A percentile compares a stretch with the other conserved stretches of the same genome.
These are phyloP conservation scores for Oryzias curvinotus DNA, from an alignment of 2,113 vertebrate species.

Conservation along the genomic window DNA sequence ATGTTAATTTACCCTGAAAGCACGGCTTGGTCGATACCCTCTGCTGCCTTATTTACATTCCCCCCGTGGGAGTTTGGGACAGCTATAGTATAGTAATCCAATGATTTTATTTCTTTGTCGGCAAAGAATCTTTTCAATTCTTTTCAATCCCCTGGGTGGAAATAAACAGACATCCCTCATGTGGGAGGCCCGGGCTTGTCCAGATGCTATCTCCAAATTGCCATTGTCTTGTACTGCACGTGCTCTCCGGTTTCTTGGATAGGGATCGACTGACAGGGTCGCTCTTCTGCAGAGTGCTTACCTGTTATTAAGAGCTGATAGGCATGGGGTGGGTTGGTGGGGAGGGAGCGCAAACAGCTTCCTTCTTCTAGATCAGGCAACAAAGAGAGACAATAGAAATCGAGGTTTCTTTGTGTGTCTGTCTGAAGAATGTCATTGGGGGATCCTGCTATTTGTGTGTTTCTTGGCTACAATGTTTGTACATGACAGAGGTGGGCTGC, in stretches of 20 bases:
- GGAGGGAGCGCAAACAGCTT: too few species aligned
- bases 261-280: slow-evolving; percentile 28
- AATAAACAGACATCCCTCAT: slow-evolving; percentile 54
- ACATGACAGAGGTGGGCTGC: slow-evolving; percentile 12
- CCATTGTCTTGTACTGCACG: slow-evolving; percentile 43
- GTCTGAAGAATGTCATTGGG: slow-evolving; percentile 38
- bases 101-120: slow-evolving; percentile 29
- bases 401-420: slow-evolving; percentile 26
- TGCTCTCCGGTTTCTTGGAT: slow-evolving; percentile 15
- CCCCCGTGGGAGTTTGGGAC: neutral
- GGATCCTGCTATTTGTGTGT: slow-evolving; percentile 45
- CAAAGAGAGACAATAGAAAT: slow-evolving; percentile 5
- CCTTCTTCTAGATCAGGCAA: slow-evolving; percentile 11
- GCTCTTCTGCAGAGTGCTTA: slow-evolving; percentile 28
- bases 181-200: slow-evolving; percentile 28
- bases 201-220: slow-evolving; percentile 69
- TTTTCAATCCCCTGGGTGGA: slow-evolving; percentile 22
- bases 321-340: neutral
- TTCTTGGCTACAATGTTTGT: slow-evolving; percentile 24
- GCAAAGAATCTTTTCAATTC: slow-evolving; percentile 18
- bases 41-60: slow-evolving; percentile 18
- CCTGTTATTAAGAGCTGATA: slow-evolving; percentile 37
- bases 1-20: slow-evolving; percentile 23
- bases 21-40: slow-evolving; percentile 15
- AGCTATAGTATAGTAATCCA: slow-evolving; percentile 23